These are phyloP conservation scores for Therioaphis trifolii DNA, from an alignment of 2,888 invertebrate genomes.

Conservation along the genomic window DNA sequence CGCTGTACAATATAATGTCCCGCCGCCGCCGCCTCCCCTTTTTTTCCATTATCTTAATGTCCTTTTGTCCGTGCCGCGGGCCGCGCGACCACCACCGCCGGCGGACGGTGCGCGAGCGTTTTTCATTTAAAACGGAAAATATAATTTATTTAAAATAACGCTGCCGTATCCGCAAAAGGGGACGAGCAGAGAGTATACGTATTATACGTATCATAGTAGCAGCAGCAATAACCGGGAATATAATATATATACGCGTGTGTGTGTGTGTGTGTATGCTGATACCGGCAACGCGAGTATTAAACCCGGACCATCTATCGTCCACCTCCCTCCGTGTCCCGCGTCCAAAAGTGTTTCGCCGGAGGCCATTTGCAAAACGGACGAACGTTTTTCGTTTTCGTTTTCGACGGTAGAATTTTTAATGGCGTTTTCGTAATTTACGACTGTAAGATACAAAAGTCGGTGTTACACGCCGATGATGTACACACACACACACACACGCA, in stretches of 20 bases:
- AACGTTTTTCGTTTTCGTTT: conserved; percentile 44
- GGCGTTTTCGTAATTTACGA: conserved; percentile 15
- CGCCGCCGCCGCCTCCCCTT: conserved; percentile 3
- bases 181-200: conserved; percentile 31
- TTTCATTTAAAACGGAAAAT: conserved; percentile 59
- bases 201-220: no score
- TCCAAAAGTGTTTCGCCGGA: conserved; percentile 7
- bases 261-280: conserved; percentile 4
- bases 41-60: conserved; percentile 62
- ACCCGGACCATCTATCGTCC: background rate
- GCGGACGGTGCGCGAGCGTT: conserved; percentile 40
- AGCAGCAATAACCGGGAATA: no score
- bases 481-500: background rate
- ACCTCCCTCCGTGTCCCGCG: background rate
- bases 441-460: background rate
- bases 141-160: conserved; percentile 59
- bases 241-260: background rate
- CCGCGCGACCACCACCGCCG: no score
- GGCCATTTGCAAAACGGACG: conserved; percentile 46
- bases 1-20: conserved; percentile 33
- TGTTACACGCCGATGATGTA: background rate
- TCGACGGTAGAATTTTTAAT: conserved; percentile 33
- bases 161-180: background rate
- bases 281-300: background rate
- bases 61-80: conserved; percentile 19